A percentile compares a stretch with the other conserved stretches of the same genome.
These are phyloP conservation scores for Miichthys miiuy DNA, from an alignment of 2,797 vertebrate genomes.

Conservation along the genomic window DNA sequence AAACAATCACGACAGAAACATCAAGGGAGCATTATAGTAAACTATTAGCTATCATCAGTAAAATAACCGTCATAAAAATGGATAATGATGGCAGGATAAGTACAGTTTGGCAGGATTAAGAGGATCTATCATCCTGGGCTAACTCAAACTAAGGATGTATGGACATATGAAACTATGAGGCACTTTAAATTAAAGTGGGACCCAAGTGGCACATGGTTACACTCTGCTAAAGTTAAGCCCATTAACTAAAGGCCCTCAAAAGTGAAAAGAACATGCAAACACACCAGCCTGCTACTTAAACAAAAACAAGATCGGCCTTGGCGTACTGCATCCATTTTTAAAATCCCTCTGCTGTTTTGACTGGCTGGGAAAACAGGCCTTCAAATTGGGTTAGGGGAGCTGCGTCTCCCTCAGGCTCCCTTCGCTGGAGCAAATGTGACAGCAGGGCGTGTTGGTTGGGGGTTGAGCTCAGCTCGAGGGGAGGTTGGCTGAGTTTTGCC, in stretches of 20 bases:
- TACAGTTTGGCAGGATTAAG: neutral
- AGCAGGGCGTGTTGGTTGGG: conserved; percentile 67
- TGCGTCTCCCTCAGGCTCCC: conserved; percentile 70
- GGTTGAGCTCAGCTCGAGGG: conserved; percentile 64
- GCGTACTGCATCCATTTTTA: conserved; percentile 60
- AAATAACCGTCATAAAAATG: neutral
- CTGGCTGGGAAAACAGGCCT: conserved; percentile 60
- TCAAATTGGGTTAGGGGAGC: conserved; percentile 76
- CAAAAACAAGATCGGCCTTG: conserved; percentile 28
- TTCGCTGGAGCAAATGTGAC: conserved; percentile 76
- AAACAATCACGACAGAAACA: conserved; percentile 1
- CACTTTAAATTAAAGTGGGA: conserved; percentile 6
- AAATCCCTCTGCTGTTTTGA: conserved; percentile 67
- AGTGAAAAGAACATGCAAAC: conserved; percentile 2
- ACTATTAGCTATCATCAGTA: neutral
- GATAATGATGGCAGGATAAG: neutral
- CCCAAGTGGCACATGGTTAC: conserved; percentile 28
- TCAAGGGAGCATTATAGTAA: neutral
- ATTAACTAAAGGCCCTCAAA: conserved; percentile 10
- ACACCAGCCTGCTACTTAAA: conserved; percentile 21
- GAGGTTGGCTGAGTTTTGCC: conserved; percentile 79
- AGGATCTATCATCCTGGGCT: neutral
- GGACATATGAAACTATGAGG: neutral
- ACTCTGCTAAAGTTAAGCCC: conserved; percentile 35
- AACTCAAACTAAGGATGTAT: conserved; percentile 1